Evolutionary conservation across 2,797 vertebrate genomes (phyloP).

Genomic region (Galagoides demidoff): DNA sequence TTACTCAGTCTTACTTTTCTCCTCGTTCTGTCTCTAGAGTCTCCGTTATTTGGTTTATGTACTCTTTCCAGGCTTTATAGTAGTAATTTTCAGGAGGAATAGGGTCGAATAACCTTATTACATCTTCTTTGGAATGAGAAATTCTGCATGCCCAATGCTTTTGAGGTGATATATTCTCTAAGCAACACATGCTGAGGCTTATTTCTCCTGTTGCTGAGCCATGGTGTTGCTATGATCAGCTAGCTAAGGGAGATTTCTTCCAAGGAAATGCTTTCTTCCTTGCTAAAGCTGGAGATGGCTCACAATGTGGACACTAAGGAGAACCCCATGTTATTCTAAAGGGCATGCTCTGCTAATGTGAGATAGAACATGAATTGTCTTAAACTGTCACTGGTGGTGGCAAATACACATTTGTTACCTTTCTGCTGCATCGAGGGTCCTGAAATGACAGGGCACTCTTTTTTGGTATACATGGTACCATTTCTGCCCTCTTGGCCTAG

Average conservation of each 20-base stretch:
- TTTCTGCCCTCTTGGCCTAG: neutral
- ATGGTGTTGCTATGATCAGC: neutral
- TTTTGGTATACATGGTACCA: no score
- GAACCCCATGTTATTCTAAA: rapidly evolving
- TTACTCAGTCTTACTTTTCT: neutral
- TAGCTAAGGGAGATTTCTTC: neutral
- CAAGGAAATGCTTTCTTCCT: neutral
- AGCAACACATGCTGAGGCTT: neutral
- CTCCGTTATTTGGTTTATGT: neutral
- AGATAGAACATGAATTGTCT: neutral
- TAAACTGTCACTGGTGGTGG: neutral
- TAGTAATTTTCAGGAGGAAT: neutral
- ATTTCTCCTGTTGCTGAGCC: neutral
- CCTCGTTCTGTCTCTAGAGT: neutral
- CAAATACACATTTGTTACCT: neutral
- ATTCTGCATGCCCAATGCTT: neutral
- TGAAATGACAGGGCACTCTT: neutral
- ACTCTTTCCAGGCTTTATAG: neutral
- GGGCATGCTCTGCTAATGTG: neutral
- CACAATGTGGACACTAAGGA: neutral
- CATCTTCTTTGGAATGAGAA: neutral
- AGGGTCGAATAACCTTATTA: neutral
- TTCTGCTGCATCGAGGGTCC: neutral
- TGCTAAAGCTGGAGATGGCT: neutral
- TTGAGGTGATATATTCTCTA: neutral